These are phyloP conservation scores for Rhyacophila brunnea DNA, from an alignment of 1,140 invertebrate genomes.

Conservation along the genomic window DNA sequence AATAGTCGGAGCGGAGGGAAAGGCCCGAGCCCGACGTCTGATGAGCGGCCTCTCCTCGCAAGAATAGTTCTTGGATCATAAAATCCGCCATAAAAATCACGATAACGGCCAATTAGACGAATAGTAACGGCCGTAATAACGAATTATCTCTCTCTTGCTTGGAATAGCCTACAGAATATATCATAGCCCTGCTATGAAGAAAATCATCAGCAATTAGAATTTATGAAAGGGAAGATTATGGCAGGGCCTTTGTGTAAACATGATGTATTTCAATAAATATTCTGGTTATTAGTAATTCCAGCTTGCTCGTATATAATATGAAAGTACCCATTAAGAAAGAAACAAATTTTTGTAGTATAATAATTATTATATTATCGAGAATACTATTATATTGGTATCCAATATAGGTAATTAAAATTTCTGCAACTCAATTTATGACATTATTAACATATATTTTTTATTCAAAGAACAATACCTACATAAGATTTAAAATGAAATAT, in stretches of 20 bases:
- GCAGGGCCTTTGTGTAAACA: conserved; percentile 18
- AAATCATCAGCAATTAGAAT: conserved; percentile 33
- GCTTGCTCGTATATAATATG: too few species aligned
- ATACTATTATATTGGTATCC: too few species aligned
- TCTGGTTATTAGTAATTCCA: too few species aligned
- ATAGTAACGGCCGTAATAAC: conserved; percentile 34
- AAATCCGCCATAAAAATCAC: conserved; percentile 37
- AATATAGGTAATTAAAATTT: too few species aligned
- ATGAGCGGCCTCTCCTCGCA: conserved; percentile 3
- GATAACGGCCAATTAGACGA: conserved; percentile 35
- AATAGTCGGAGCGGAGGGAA: conserved; percentile 17
- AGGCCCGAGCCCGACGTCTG: not conserved
- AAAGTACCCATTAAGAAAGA: too few species aligned
- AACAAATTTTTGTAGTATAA: too few species aligned
- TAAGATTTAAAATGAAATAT: too few species aligned
- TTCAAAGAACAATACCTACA: too few species aligned
- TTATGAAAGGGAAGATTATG: conserved; percentile 28
- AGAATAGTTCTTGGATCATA: conserved; percentile 37
- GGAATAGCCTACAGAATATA: conserved; percentile 15
- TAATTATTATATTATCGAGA: too few species aligned
- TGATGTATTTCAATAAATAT: conserved; percentile 6
- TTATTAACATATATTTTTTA: too few species aligned
- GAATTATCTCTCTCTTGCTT: conserved; percentile 28
- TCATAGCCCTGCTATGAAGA: conserved; percentile 10
- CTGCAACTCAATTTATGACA: too few species aligned